Percentiles rank a stretch among this genome's conserved stretches.
These are phyloP conservation scores for Parus major DNA, from an alignment of 2,113 vertebrate species.

Conservation along the genomic window DNA sequence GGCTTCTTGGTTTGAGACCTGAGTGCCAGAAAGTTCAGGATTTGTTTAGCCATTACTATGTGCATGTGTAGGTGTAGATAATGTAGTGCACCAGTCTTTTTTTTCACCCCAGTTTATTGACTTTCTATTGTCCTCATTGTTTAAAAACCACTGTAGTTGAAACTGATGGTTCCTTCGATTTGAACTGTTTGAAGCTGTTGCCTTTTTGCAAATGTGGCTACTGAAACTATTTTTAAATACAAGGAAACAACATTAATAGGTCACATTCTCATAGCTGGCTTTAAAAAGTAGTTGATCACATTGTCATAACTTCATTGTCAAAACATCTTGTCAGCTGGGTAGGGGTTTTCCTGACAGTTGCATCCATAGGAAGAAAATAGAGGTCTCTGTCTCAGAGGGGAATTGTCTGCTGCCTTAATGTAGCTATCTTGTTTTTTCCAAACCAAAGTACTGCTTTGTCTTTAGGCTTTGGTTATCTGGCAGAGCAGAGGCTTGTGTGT, in stretches of 20 bases:
- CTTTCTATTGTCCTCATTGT: not conserved
- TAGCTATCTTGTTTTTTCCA: not conserved
- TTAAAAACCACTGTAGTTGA: not conserved
- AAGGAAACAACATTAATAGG: not conserved
- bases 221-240: not conserved
- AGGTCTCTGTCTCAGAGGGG: not conserved
- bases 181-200: not conserved
- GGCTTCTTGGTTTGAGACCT: not conserved
- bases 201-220: not conserved
- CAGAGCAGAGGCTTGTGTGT: not conserved
- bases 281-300: not conserved
- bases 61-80: not conserved
- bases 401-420: not conserved
- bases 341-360: not conserved
- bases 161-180: not conserved
- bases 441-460: not conserved
- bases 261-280: not conserved
- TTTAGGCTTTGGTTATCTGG: constrained; percentile 6
- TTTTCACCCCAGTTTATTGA: accelerated
- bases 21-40: not conserved
- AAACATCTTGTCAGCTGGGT: not conserved
- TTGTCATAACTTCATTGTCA: not conserved
- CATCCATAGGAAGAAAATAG: not conserved
- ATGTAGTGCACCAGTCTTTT: not conserved
- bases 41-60: not conserved